Percentiles rank a stretch among this genome's conserved stretches.
These are phyloP conservation scores for Polyommatus iphigenia DNA, from an alignment of 2,888 invertebrate genomes.

Conservation along the genomic window DNA sequence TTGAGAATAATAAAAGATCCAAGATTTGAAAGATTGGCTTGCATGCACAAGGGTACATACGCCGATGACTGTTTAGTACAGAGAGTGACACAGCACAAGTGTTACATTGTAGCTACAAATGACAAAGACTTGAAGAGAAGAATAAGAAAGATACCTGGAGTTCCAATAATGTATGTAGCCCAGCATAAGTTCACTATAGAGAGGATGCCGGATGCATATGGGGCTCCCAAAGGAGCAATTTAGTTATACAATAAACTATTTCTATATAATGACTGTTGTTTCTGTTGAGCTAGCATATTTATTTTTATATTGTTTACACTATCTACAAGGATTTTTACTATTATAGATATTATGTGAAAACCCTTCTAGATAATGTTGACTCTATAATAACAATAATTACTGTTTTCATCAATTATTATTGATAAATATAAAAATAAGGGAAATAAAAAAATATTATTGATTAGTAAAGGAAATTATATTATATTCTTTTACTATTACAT, in stretches of 20 bases:
- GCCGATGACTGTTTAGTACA: conserved; percentile 99
- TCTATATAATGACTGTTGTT: background rate
- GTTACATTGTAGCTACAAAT: conserved; percentile 99
- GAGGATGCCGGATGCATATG: conserved; percentile 99
- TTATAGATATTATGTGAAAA: no score
- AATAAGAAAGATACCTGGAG: conserved; percentile 98
- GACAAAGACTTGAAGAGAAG: conserved; percentile 97
- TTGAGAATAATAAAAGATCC: conserved; percentile 96
- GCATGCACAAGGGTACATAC: conserved; percentile 98
- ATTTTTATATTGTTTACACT: background rate
- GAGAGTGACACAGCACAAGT: conserved; percentile 98
- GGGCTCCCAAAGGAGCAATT: conserved; percentile 87
- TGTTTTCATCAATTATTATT: no score
- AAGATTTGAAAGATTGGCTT: conserved; percentile 94
- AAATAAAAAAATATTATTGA: no score
- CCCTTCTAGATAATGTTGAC: no score
- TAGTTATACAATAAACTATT: conserved; percentile 44
- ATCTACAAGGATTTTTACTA: no score
- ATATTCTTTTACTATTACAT: no score
- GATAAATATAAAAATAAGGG: no score
- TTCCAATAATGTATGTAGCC: conserved; percentile 98
- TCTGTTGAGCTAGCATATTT: background rate
- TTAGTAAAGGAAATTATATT: no score
- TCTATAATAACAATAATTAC: no score
- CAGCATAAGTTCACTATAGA: conserved; percentile 97